A percentile compares a stretch with the other conserved stretches of the same genome.
Conservation (phyloP, 2,797 vertebrate species). For the Chiloscyllium punctatum region DNA sequence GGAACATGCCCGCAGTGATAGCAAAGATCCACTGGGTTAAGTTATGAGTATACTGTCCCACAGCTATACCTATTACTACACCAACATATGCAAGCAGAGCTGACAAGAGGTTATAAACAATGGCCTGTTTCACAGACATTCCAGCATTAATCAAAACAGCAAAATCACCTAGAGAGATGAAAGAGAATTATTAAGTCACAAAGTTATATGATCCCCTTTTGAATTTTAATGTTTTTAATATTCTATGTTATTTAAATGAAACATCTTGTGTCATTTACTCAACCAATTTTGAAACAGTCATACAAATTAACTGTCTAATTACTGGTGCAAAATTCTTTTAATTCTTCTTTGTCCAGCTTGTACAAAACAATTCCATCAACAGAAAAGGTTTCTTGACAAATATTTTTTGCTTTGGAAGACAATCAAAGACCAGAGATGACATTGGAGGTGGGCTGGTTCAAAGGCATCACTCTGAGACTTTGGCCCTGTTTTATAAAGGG, state of each 20-base stretch:
- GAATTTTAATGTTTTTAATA: background rate
- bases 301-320: background rate
- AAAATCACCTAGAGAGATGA: conserved; percentile 78
- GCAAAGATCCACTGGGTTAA: conserved; percentile 97
- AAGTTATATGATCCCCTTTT: background rate
- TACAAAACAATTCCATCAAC: background rate
- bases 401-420: background rate
- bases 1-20: conserved; percentile 96
- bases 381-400: background rate
- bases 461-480: background rate
- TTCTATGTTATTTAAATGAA: background rate
- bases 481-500: background rate
- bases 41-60: conserved; percentile 88
- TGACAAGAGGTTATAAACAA: conserved; percentile 91
- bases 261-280: background rate
- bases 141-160: conserved; percentile 94
- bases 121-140: conserved; percentile 94
- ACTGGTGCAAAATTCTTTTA: background rate
- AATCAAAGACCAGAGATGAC: background rate
- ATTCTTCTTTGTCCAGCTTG: background rate
- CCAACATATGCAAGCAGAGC: conserved; percentile 96
- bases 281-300: background rate
- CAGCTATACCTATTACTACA: conserved; percentile 88
- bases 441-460: background rate
- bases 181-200: background rate